Conservation (phyloP, 64 coral and sea anemone species). For the Montipora sp. region DNA sequence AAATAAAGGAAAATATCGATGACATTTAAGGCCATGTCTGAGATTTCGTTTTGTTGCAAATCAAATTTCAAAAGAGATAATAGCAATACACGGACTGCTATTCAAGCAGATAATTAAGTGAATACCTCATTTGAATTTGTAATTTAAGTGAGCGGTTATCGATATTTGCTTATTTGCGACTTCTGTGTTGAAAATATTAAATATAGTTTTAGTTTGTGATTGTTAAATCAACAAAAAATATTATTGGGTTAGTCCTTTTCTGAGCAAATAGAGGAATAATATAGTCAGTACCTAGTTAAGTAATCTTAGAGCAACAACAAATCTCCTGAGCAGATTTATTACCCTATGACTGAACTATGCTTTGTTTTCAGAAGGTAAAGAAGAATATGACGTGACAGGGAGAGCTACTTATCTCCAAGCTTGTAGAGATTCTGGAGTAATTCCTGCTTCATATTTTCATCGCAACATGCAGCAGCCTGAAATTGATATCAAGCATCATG, state of each 20-base stretch:
- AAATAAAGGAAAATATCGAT: no score
- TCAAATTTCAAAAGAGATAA: not conserved
- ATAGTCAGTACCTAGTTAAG: no score
- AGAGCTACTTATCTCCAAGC: slow-evolving; percentile 94
- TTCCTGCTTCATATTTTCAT: slow-evolving; percentile 93
- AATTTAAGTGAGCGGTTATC: not conserved
- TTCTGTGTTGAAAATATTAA: no score
- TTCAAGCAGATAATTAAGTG: not conserved
- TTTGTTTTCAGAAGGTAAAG: slow-evolving; percentile 79
- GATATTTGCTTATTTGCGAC: no score
- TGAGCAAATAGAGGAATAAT: not conserved
- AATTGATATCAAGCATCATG: slow-evolving; percentile 97
- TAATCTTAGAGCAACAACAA: not conserved
- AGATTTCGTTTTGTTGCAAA: no score
- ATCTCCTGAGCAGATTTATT: not conserved
- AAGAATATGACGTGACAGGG: slow-evolving; percentile 98
- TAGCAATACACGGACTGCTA: not conserved
- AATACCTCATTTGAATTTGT: not conserved
- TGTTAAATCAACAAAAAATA: not conserved
- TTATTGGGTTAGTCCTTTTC: not conserved
- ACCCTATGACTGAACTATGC: not conserved
- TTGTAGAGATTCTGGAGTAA: slow-evolving; percentile 79
- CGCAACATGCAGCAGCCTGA: slow-evolving; percentile 88
- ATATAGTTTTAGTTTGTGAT: not conserved
- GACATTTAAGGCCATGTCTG: no score